A percentile compares a stretch with the other conserved stretches of the same genome.
Conservation (phyloP, 2,113 vertebrate species). For the Microtus pennsylvanicus region DNA sequence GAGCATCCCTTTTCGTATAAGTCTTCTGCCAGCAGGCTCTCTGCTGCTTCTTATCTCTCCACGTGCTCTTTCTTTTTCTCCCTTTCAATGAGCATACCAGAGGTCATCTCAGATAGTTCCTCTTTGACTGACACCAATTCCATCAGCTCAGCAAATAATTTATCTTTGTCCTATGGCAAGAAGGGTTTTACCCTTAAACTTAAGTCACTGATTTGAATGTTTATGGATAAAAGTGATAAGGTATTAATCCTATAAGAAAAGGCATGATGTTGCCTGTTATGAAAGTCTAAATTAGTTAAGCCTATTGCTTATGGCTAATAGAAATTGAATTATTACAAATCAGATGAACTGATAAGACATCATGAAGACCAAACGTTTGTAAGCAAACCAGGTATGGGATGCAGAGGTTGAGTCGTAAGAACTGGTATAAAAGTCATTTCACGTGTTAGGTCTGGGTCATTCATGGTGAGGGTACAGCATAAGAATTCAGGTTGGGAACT, state of each 20-base stretch:
- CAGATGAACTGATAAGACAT: background rate
- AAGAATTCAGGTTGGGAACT: background rate
- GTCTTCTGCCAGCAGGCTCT: background rate
- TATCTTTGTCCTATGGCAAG: background rate
- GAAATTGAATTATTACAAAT: background rate
- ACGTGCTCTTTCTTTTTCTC: background rate
- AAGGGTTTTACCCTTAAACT: background rate
- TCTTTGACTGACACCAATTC: background rate
- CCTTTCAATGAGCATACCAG: background rate
- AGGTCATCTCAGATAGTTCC: background rate
- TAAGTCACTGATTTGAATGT: background rate
- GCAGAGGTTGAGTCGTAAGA: background rate
- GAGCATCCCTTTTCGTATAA: no score
- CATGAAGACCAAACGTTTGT: background rate
- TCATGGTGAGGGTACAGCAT: background rate
- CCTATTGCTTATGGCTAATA: background rate
- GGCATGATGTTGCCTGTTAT: background rate
- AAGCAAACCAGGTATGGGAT: background rate
- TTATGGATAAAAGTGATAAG: background rate
- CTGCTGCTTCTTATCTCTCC: background rate
- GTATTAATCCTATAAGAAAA: background rate
- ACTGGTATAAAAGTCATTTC: background rate
- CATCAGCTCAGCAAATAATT: constrained; percentile 12
- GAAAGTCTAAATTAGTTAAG: background rate
- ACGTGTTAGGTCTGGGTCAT: background rate